These are phyloP conservation scores for Bembecia ichneumoniformis DNA, from an alignment of 2,888 invertebrate genomes.

Conservation along the genomic window DNA sequence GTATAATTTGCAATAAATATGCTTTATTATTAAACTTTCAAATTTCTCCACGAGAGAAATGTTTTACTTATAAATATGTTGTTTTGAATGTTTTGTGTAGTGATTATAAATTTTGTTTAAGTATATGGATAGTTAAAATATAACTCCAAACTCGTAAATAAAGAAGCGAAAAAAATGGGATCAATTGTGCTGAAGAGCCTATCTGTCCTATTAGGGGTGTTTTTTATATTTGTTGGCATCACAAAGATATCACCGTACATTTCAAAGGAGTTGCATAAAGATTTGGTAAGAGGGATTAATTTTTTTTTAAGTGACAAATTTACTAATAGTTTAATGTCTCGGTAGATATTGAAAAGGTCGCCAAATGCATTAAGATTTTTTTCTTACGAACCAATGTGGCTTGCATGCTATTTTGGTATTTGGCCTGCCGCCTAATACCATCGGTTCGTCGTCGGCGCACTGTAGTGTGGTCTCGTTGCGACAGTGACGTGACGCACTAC, in stretches of 20 bases:
- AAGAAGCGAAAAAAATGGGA: constrained; percentile 38
- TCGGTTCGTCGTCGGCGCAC: constrained; percentile 15
- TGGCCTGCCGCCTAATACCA: constrained; percentile 68
- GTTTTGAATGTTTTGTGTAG: constrained; percentile 14
- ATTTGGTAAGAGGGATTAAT: constrained; percentile 80
- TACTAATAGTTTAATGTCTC: background rate
- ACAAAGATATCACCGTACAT: constrained; percentile 93
- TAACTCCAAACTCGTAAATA: no score
- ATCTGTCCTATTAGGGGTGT: constrained; percentile 91
- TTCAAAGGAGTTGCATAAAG: constrained; percentile 95
- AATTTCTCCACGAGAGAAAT: no score
- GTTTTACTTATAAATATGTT: no score
- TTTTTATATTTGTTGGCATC: constrained; percentile 95
- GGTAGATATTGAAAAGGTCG: constrained; percentile 39
- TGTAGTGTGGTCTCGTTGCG: constrained; percentile 40
- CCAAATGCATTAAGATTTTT: constrained; percentile 50
- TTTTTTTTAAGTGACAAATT: background rate
- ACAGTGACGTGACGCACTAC: constrained; percentile 19
- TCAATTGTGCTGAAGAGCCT: constrained; percentile 91
- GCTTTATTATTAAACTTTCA: no score
- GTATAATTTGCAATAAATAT: no score
- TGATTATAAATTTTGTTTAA: background rate
- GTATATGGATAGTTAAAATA: background rate
- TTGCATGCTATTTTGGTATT: constrained; percentile 67
- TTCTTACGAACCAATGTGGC: constrained; percentile 54